phyloP scores from a whole-genome alignment of 2,888 invertebrate genomes.

The Tanypteryx hageni region DNA sequence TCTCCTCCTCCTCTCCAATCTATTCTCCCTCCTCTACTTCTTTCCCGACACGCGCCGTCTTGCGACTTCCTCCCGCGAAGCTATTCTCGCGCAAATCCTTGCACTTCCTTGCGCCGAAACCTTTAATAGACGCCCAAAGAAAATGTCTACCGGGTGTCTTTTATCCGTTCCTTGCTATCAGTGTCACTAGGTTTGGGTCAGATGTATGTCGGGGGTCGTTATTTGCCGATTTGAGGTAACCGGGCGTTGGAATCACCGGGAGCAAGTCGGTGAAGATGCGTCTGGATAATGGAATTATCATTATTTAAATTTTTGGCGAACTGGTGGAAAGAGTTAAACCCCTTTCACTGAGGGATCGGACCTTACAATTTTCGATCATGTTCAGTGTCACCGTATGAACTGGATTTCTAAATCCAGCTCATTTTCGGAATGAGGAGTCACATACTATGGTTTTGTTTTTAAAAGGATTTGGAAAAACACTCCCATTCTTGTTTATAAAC shows the following conservation, averaged over 20 bases:
- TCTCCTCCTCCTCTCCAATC: background rate
- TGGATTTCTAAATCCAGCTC: no score
- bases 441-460: no score
- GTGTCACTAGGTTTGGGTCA: background rate
- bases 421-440: no score
- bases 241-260: conserved; percentile 18
- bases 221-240: background rate
- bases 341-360: no score
- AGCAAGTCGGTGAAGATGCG: background rate
- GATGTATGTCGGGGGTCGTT: background rate
- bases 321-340: no score
- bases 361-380: no score
- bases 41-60: conserved; percentile 25
- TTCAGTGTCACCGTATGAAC: no score
- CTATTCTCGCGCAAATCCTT: conserved; percentile 24
- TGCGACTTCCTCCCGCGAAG: conserved; percentile 28
- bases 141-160: background rate
- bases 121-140: conserved; percentile 11
- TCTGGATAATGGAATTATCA: no score
- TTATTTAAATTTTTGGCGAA: no score
- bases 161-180: background rate
- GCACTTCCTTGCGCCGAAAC: background rate
- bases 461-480: no score
- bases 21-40: background rate
- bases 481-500: no score